These are phyloP conservation scores for Steinernema hermaphroditum DNA, from an alignment of 2,888 invertebrate species.

Conservation along the genomic window DNA sequence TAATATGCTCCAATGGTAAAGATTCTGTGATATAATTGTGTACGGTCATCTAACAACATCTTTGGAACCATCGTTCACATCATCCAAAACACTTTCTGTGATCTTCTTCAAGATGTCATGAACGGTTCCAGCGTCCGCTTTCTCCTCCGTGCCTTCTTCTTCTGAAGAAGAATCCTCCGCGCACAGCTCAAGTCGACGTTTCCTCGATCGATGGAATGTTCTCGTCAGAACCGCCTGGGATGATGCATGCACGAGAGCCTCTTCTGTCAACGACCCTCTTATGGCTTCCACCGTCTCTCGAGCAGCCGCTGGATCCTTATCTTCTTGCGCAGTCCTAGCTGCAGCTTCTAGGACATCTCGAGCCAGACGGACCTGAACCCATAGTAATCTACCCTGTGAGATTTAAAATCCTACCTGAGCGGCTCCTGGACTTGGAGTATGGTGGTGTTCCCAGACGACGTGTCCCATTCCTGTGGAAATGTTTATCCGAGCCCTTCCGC, in stretches of 20 bases:
- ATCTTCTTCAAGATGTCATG: no score
- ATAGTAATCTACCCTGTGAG: neutral
- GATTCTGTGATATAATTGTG: no score
- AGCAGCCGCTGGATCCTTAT: neutral
- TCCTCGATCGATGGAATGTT: no score
- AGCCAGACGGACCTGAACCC: constrained; percentile 4
- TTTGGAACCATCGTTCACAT: no score
- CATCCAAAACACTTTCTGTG: no score
- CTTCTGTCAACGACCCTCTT: neutral
- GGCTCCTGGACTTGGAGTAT: neutral
- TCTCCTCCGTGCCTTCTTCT: no score
- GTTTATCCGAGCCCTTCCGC: neutral
- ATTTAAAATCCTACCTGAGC: neutral
- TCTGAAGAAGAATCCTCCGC: no score
- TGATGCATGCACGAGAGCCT: neutral
- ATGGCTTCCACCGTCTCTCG: neutral
- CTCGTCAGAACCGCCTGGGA: no score
- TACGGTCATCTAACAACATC: no score
- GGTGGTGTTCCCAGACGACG: neutral
- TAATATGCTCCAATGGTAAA: no score
- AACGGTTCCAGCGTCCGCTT: no score
- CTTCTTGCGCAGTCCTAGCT: neutral
- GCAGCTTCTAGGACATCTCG: constrained; percentile 22
- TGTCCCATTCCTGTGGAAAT: neutral
- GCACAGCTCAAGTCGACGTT: no score